A percentile compares a stretch with the other conserved stretches of the same genome.
Conservation (phyloP, 2,888 invertebrate species). For the Toxonevra muliebris region DNA sequence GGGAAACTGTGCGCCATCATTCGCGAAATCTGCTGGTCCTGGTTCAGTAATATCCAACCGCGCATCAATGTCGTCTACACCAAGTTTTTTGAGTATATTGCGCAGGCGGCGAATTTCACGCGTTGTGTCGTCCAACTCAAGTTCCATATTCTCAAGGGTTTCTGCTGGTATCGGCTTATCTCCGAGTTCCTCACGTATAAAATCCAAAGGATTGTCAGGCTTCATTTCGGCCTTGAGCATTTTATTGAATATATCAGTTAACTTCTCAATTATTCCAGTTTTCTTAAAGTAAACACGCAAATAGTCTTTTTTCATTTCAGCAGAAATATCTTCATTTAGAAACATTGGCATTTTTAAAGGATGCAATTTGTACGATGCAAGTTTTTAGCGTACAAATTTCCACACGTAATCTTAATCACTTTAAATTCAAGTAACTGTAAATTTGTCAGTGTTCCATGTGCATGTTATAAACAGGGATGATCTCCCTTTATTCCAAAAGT, state of each 20-base stretch:
- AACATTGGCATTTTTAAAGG: conserved; percentile 30
- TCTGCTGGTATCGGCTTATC: conserved; percentile 35
- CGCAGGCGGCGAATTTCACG: conserved; percentile 38
- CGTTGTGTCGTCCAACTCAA: conserved; percentile 40
- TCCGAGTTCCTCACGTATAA: conserved; percentile 41
- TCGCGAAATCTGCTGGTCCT: conserved; percentile 15
- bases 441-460: neutral
- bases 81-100: conserved; percentile 31
- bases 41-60: neutral
- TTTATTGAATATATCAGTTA: conserved; percentile 38
- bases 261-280: conserved; percentile 34
- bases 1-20: neutral
- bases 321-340: conserved; percentile 32
- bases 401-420: too few species aligned
- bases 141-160: conserved; percentile 34
- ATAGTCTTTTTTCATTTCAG: conserved; percentile 40
- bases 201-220: conserved; percentile 42
- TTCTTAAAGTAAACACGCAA: conserved; percentile 39
- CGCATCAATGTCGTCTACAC: conserved; percentile 23
- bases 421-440: conserved; percentile 3
- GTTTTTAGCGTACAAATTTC: too few species aligned
- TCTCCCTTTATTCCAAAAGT: too few species aligned
- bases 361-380: too few species aligned
- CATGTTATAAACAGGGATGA: too few species aligned
- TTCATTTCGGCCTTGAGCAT: conserved; percentile 36